Evolutionary conservation across 2,888 invertebrate species (phyloP).

Genomic region (Erebia ligea): DNA sequence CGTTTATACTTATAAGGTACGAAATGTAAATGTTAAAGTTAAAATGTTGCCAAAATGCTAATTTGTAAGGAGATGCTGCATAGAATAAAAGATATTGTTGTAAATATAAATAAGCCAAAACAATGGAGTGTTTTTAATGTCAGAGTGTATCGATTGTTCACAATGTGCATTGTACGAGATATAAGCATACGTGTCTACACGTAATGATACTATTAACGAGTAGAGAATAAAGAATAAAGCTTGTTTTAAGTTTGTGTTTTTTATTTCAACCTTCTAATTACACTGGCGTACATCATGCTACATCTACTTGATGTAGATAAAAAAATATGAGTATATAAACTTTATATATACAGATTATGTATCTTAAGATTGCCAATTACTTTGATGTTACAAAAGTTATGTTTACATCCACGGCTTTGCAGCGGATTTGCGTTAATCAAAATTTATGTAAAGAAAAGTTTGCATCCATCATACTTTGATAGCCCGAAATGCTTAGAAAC

Average conservation of each 20-base stretch:
- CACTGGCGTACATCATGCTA: not conserved
- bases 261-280: conserved; percentile 8
- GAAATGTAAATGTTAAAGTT: conserved; percentile 72
- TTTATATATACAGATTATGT: not conserved
- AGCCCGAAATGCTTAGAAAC: conserved; percentile 75
- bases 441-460: conserved; percentile 70
- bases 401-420: conserved; percentile 27
- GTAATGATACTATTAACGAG: conserved; percentile 62
- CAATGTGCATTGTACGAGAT: conserved; percentile 51
- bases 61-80: conserved; percentile 67
- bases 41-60: conserved; percentile 79
- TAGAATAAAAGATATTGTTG: conserved; percentile 65
- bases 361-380: conserved; percentile 15
- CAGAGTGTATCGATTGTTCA: conserved; percentile 65
- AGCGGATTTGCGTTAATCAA: conserved; percentile 46
- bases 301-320: not conserved
- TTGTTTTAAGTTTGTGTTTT: conserved; percentile 69
- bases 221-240: conserved; percentile 78
- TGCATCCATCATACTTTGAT: conserved; percentile 73
- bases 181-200: conserved; percentile 59
- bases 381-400: conserved; percentile 29
- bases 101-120: conserved; percentile 77
- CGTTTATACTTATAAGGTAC: conserved; percentile 52
- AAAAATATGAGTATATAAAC: not conserved
- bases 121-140: conserved; percentile 67